Evolutionary conservation across 92 coral and sea anemone genomes (phyloP).

Genomic region (Parazoanthus atlanticus): DNA sequence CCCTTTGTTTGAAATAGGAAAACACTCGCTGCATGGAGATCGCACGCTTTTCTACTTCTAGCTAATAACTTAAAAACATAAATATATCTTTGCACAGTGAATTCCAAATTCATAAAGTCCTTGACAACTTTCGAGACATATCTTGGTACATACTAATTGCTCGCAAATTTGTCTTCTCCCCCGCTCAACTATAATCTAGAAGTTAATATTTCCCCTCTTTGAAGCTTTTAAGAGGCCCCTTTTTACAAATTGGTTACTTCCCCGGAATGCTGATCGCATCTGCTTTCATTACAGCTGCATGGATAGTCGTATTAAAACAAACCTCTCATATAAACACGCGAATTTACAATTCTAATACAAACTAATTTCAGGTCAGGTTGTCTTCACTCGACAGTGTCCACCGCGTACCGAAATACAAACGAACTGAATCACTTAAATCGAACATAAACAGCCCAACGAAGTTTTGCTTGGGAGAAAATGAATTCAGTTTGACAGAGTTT

Average conservation of each 20-base stretch:
- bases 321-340: constrained; percentile 3
- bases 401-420: not conserved
- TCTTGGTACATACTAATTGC: not conserved
- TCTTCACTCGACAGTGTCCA: not conserved
- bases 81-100: constrained; percentile 59
- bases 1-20: constrained; percentile 71
- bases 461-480: not conserved
- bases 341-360: constrained; percentile 22
- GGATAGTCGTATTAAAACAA: not conserved
- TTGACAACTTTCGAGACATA: not conserved
- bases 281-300: constrained; percentile 1
- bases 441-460: not conserved
- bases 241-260: not conserved
- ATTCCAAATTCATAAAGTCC: constrained; percentile 58
- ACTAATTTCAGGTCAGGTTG: not conserved
- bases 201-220: not conserved
- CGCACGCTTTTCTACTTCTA: constrained; percentile 63
- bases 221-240: constrained; percentile 19
- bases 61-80: constrained; percentile 63
- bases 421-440: not conserved
- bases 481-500: not conserved
- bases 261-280: not conserved
- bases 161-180: not conserved
- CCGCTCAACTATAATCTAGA: not conserved
- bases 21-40: constrained; percentile 70